These are phyloP conservation scores for Okamejei kenojei DNA, from an alignment of 2,797 vertebrate genomes.

Conservation along the genomic window DNA sequence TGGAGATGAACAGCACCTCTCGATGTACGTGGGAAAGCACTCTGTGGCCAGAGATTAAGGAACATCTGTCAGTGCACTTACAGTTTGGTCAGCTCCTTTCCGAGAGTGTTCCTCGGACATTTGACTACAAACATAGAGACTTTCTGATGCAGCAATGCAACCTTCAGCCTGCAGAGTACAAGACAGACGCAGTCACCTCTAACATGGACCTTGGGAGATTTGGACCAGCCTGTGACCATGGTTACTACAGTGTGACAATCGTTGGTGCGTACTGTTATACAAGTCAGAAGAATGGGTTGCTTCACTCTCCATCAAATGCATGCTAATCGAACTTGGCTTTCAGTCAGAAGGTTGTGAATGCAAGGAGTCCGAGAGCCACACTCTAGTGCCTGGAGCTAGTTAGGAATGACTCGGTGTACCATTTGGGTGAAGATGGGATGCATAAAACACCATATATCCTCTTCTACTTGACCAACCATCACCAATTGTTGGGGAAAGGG, in stretches of 20 bases:
- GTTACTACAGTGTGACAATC: constrained; percentile 74
- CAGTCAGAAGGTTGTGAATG: background rate
- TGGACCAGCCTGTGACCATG: constrained; percentile 51
- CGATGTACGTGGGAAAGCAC: constrained; percentile 67
- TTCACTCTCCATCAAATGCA: background rate
- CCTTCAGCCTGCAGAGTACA: constrained; percentile 65
- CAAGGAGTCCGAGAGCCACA: background rate
- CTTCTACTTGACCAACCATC: no score
- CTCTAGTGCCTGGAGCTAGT: background rate
- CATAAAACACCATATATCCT: no score
- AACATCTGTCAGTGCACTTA: constrained; percentile 60
- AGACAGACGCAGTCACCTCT: constrained; percentile 45
- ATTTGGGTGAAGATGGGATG: no score
- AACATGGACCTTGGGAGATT: constrained; percentile 46
- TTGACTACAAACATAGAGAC: constrained; percentile 60
- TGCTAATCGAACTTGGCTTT: background rate
- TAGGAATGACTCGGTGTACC: no score
- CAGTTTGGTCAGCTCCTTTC: constrained; percentile 55
- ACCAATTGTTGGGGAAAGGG: no score
- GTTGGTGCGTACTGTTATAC: constrained; percentile 60
- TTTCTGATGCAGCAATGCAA: constrained; percentile 64
- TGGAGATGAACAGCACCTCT: constrained; percentile 42
- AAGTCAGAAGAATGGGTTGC: background rate
- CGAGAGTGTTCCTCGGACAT: constrained; percentile 71
- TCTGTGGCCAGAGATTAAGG: constrained; percentile 60